Conservation (phyloP, 2,797 vertebrate genomes). For the Yasuhikotakia modesta region DNA sequence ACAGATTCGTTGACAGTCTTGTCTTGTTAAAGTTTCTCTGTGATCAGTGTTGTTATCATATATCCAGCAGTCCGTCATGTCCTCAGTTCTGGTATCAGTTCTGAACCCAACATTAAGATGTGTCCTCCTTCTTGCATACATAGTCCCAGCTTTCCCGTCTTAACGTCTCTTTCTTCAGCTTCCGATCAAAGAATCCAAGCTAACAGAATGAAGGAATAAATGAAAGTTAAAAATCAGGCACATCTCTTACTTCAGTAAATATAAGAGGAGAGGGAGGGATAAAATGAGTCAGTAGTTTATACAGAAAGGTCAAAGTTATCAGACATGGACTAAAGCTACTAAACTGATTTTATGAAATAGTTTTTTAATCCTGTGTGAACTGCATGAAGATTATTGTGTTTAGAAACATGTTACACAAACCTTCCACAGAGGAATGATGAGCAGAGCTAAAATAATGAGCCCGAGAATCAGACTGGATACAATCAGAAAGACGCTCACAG, state of each 20-base stretch:
- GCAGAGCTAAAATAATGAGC: conserved; percentile 79
- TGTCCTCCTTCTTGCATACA: conserved; percentile 77
- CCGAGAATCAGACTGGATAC: conserved; percentile 81
- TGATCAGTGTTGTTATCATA: background rate
- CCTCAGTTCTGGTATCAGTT: background rate
- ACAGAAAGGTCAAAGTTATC: no score
- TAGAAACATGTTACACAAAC: conserved; percentile 68
- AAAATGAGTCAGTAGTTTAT: no score
- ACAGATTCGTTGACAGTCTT: conserved; percentile 6
- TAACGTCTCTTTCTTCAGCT: conserved; percentile 70
- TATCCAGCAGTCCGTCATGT: background rate
- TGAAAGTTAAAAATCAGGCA: background rate
- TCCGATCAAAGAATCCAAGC: conserved; percentile 93
- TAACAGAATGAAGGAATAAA: conserved; percentile 62
- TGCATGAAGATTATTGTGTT: background rate
- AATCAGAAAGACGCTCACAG: conserved; percentile 81
- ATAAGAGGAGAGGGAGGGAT: background rate
- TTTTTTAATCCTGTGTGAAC: background rate
- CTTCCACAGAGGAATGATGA: conserved; percentile 89
- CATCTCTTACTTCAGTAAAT: conserved; percentile 12
- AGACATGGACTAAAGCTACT: no score
- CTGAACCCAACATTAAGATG: conserved; percentile 46
- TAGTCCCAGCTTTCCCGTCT: conserved; percentile 89
- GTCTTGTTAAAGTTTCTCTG: conserved; percentile 2
- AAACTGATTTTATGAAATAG: no score